phyloP scores from a whole-genome alignment of 2,888 invertebrate species.

The Drosophila mettleri region DNA sequence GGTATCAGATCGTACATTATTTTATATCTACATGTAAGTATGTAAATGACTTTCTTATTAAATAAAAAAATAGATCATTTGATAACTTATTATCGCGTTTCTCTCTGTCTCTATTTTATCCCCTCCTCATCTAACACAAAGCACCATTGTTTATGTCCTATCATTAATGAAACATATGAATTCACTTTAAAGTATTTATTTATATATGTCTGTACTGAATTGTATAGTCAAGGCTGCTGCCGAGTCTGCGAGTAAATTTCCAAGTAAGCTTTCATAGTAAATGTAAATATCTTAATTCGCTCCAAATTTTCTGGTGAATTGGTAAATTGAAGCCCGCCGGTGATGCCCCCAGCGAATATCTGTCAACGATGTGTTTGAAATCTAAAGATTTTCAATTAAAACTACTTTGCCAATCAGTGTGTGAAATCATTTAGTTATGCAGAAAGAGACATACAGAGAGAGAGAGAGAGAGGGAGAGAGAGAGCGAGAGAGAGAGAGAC shows the following conservation, averaged over 20 bases:
- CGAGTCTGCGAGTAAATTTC: conserved; percentile 29
- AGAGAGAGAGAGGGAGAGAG: too few relatives aligned
- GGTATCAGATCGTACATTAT: neutral
- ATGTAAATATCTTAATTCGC: conserved; percentile 52
- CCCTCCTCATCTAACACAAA: neutral
- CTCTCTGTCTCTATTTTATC: neutral
- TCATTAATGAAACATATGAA: neutral
- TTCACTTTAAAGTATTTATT: neutral
- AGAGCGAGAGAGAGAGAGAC: too few relatives aligned
- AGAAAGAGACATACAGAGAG: neutral
- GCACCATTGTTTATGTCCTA: too few relatives aligned
- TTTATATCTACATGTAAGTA: neutral
- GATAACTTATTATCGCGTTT: conserved; percentile 38
- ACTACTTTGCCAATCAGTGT: conserved; percentile 75
- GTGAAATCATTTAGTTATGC: conserved; percentile 42
- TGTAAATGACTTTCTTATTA: conserved; percentile 5
- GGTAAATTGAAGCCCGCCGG: conserved; percentile 3
- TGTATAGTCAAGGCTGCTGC: conserved; percentile 18
- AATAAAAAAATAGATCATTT: neutral
- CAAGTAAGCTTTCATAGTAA: conserved; percentile 30
- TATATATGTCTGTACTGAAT: neutral
- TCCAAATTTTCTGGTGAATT: conserved; percentile 43
- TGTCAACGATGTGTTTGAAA: conserved; percentile 44
- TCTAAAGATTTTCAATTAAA: conserved; percentile 81
- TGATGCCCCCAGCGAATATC: conserved; percentile 15